Evolutionary conservation across 2,113 vertebrate species (phyloP).

Genomic region (Recurvirostra avosetta): DNA sequence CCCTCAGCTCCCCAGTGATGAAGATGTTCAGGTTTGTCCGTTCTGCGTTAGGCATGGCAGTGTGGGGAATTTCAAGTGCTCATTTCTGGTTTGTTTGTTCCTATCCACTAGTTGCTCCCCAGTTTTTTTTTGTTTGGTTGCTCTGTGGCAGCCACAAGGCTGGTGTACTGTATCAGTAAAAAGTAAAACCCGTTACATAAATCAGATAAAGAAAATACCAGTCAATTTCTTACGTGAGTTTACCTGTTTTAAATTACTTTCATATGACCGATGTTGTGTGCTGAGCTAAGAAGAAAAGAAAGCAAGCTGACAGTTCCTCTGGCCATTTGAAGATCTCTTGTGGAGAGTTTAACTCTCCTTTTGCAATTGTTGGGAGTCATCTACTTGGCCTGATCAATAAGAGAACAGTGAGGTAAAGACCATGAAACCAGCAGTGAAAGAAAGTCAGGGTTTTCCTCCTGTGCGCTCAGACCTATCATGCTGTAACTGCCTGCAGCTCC

Average conservation of each 20-base stretch:
- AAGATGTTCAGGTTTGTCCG: background rate
- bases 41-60: background rate
- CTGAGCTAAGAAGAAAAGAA: constrained; percentile 60
- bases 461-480: background rate
- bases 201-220: background rate
- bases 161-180: background rate
- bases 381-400: background rate
- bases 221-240: constrained; percentile 14
- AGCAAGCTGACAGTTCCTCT: background rate
- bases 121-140: background rate
- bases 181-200: background rate
- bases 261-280: constrained; percentile 12
- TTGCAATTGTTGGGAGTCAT: background rate
- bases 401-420: background rate
- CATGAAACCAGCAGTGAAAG: background rate
- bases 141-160: background rate
- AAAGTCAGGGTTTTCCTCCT: background rate
- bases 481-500: background rate
- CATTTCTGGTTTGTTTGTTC: background rate
- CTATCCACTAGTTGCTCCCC: background rate
- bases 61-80: background rate
- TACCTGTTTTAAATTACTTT: constrained; percentile 58
- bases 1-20: background rate
- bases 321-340: background rate
- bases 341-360: constrained; percentile 27